These are phyloP conservation scores for Tapera naevia DNA, from an alignment of 2,797 vertebrate species.

Conservation along the genomic window DNA sequence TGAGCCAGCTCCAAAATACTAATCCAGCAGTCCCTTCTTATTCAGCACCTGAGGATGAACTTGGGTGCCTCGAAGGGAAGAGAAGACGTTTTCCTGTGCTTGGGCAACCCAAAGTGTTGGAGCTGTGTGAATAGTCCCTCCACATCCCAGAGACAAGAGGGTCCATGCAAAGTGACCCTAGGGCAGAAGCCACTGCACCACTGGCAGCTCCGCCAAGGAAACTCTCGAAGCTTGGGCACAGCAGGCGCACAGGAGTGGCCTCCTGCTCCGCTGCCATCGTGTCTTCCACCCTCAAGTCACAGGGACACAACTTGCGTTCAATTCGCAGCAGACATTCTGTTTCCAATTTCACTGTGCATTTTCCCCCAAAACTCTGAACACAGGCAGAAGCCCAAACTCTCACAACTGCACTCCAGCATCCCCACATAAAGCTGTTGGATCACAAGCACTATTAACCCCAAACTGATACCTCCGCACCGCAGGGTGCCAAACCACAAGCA, in stretches of 20 bases:
- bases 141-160: background rate
- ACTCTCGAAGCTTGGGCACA: background rate
- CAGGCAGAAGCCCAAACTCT: background rate
- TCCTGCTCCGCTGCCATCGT: background rate
- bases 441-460: background rate
- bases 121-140: background rate
- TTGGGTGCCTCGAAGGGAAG: background rate
- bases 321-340: background rate
- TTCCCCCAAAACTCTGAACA: background rate
- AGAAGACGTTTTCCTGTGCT: background rate
- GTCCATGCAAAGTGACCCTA: background rate
- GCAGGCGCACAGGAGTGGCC: background rate
- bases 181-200: background rate
- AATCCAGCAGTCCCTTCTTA: background rate
- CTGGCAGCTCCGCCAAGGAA: background rate
- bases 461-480: background rate
- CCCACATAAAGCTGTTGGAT: background rate
- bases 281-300: background rate
- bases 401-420: background rate
- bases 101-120: fast-evolving
- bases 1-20: background rate
- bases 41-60: background rate
- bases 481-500: background rate
- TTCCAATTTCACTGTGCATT: background rate
- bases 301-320: background rate